phyloP scores from a whole-genome alignment of 2,113 vertebrate species.

The Microcebus lehilahytsara region DNA sequence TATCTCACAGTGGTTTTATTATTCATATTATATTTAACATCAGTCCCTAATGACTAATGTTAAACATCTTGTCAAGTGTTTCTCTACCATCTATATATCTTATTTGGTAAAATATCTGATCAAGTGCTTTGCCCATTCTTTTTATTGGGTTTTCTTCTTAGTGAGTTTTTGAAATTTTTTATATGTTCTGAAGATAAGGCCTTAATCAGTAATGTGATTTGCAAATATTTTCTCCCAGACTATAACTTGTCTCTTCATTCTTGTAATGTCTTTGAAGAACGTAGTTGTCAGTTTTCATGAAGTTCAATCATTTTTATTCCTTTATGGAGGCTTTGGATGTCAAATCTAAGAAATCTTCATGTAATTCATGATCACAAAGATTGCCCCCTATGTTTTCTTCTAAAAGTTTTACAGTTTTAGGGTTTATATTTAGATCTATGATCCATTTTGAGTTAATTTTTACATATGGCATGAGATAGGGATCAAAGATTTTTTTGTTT shows the following conservation, averaged over 20 bases:
- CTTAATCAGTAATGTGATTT: not conserved
- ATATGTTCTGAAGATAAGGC: not conserved
- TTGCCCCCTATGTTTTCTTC: not conserved
- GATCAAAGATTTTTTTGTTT: not conserved
- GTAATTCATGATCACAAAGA: not conserved
- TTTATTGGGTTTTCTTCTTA: not conserved
- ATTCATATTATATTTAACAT: too few relatives aligned
- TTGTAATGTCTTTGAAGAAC: not conserved
- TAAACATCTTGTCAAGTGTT: not conserved
- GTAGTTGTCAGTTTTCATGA: not conserved
- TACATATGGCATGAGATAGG: not conserved
- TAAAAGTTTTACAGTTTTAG: not conserved
- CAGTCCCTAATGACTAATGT: not conserved
- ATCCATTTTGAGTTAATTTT: conserved; percentile 20
- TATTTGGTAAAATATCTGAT: not conserved
- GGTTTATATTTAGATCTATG: not conserved
- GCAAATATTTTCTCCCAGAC: not conserved
- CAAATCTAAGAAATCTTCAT: conserved; percentile 2
- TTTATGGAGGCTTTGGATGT: conserved; percentile 9
- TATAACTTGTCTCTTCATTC: not conserved
- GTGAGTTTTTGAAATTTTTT: conserved; percentile 22
- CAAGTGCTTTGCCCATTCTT: not conserved
- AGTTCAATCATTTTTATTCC: not conserved
- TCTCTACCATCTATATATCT: not conserved
- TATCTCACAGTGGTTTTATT: not conserved